Conservation (phyloP, 2,113 vertebrate genomes). For the Perca fluviatilis region DNA sequence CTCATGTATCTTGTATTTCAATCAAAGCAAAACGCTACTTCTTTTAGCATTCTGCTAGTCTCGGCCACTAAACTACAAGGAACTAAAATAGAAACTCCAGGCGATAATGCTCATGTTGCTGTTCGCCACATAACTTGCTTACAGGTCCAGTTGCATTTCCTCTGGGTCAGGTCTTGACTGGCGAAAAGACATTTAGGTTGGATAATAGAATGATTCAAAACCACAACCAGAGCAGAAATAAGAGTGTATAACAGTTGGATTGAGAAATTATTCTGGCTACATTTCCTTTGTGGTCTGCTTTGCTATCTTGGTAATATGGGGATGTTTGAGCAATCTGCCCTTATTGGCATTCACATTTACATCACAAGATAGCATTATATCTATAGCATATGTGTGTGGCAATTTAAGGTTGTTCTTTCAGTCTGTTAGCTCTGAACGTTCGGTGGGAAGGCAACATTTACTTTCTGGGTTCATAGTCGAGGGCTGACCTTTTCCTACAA, state of each 20-base stretch:
- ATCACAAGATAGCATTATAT: background rate
- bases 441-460: background rate
- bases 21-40: background rate
- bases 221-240: background rate
- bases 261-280: background rate
- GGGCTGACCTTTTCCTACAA: background rate
- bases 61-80: background rate
- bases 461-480: background rate
- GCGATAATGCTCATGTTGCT: background rate
- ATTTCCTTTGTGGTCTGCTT: background rate
- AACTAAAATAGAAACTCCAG: slow-evolving; percentile 35
- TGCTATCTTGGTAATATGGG: background rate
- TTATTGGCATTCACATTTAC: background rate
- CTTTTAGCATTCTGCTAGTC: background rate
- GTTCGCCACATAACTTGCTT: slow-evolving; percentile 41
- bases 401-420: background rate
- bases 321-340: background rate
- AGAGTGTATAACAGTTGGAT: background rate
- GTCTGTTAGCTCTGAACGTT: background rate
- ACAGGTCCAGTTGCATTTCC: slow-evolving; percentile 64
- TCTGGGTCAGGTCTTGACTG: slow-evolving; percentile 2
- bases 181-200: background rate
- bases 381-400: background rate
- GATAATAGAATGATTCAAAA: background rate
- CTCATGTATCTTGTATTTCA: slow-evolving; percentile 10